phyloP scores from a whole-genome alignment of 2,113 vertebrate genomes.

The Arvicanthis niloticus region DNA sequence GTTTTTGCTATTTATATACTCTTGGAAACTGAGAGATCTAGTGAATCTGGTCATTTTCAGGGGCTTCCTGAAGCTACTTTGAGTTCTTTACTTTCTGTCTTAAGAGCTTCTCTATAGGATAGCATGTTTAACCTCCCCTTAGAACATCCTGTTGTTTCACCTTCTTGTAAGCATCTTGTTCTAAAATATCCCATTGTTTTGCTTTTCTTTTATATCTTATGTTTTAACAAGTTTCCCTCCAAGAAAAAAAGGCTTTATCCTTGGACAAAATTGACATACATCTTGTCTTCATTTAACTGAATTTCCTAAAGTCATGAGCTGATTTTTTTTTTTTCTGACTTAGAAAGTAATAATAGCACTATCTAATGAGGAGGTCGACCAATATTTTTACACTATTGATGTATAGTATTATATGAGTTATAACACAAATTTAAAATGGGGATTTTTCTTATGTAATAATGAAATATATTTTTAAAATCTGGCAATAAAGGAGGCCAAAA shows the following conservation, averaged over 20 bases:
- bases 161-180: neutral
- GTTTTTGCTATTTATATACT: neutral
- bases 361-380: neutral
- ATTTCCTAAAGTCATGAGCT: constrained; percentile 1
- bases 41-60: neutral
- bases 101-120: neutral
- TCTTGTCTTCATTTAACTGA: constrained; percentile 25
- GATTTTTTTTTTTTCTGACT: neutral
- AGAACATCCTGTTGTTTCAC: neutral
- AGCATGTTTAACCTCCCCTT: neutral
- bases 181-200: neutral
- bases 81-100: neutral
- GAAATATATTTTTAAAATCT: constrained; percentile 25
- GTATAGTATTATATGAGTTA: neutral
- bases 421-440: neutral
- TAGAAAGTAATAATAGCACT: neutral
- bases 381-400: neutral
- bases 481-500: neutral
- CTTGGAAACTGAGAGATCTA: neutral
- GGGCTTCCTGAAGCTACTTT: neutral
- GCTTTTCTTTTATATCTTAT: neutral
- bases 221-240: neutral
- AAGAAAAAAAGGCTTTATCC: neutral
- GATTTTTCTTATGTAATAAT: neutral
- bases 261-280: neutral